Evolutionary conservation across 2,797 vertebrate genomes (phyloP).

Genomic region (Syndactyla subalaris): DNA sequence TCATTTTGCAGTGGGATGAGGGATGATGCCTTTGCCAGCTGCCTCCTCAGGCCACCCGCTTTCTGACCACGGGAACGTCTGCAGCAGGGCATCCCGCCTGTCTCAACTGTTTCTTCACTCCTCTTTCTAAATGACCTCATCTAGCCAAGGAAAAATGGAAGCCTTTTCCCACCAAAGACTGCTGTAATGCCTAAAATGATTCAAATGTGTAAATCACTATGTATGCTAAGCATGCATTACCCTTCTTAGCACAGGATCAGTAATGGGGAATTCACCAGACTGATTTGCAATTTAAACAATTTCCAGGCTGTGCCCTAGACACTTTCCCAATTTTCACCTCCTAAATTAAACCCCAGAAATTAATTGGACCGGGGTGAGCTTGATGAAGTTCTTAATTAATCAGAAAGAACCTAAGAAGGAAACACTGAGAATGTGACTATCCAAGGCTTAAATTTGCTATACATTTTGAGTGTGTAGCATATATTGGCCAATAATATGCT

Average conservation of each 20-base stretch:
- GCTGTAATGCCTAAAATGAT: neutral
- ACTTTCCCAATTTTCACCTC: neutral
- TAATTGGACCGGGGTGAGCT: neutral
- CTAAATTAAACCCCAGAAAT: neutral
- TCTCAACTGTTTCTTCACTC: neutral
- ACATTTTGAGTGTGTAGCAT: neutral
- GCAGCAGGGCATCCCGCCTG: neutral
- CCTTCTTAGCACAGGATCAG: neutral
- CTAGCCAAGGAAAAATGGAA: neutral
- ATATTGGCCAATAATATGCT: neutral
- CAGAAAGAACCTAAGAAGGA: neutral
- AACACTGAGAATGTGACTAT: neutral
- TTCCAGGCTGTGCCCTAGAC: neutral
- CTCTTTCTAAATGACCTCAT: neutral
- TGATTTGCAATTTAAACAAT: neutral
- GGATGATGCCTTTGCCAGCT: neutral
- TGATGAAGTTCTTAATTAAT: neutral
- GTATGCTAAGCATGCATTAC: neutral
- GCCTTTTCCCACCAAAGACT: neutral
- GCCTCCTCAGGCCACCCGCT: neutral
- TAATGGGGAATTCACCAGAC: neutral
- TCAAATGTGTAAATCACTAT: neutral
- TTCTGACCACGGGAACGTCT: accelerated
- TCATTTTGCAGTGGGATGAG: neutral
- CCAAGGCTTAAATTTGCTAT: neutral